Evolutionary conservation across 2,113 vertebrate species (phyloP), one percentile per base, ranked within the genome.

Genomic region (Chionodraco myersi): DNA sequence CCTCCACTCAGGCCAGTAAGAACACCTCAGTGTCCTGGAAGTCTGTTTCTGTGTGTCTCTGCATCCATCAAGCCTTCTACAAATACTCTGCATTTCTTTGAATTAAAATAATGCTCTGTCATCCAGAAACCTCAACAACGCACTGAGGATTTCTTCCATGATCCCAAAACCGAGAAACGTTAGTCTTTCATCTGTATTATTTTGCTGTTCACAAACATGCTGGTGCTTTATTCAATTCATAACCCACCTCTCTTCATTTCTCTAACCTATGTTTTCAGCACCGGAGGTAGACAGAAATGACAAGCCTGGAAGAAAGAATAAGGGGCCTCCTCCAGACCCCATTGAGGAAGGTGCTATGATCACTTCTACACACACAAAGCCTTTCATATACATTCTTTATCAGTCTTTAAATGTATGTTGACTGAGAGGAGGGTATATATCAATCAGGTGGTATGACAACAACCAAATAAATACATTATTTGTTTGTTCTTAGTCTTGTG

Each of bases 241-340:
- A 54, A 44, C 23, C 44, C 6, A 16, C 9, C 18, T 56, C 15
- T 41, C 1, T 10, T 51, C 7, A 14, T 57, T 16, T 47, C 7
- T 54, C 49, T 13, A 26, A 47, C 6, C 1, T 0, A 0, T 45
- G 44, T 21, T 12, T 51, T 60, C 58, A 95, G 94, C 94, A 18
- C 94, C 94, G 21, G 90, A 92, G 63, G 77, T 95, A 8, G 78
- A 92, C 52, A 89, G 94, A 66, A 94, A 82, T 34, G 91, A 93
- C 21, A 94, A 94, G 69, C 92, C 94, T 12, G 90, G 90, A 58
- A 94, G 82, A 16, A 90, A 79, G 69, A 92, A 63, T 73, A 51
- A 75, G 62, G 47, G 78, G 60, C 77, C 73, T 11, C 60, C 82
- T 68, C 83, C 82, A 3, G 14, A 8, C 3, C 23, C 83, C 10